Evolutionary conservation across 2,113 vertebrate genomes (phyloP).

Genomic region (Thryonomys swinderianus): DNA sequence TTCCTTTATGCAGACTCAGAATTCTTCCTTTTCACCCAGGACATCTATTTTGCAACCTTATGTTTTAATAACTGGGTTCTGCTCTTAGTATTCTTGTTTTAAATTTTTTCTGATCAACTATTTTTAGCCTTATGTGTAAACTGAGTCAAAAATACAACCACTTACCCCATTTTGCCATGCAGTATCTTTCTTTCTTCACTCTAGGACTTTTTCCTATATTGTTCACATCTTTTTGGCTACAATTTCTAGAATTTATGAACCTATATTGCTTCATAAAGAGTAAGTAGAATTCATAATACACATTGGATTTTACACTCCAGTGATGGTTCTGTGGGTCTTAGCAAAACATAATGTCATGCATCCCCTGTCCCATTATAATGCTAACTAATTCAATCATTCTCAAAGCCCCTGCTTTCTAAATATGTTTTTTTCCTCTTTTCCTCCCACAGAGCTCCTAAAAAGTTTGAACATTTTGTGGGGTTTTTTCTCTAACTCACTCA

Average conservation of each 20-base stretch:
- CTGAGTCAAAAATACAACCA: background rate
- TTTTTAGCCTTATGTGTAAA: background rate
- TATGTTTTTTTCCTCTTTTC: too few species aligned
- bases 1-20: background rate
- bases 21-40: background rate
- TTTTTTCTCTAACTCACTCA: background rate
- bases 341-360: background rate
- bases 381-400: background rate
- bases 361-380: background rate
- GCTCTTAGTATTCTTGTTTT: background rate
- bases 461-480: background rate
- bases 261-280: background rate
- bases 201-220: background rate
- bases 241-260: background rate
- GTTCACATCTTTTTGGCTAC: background rate
- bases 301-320: background rate
- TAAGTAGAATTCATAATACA: background rate
- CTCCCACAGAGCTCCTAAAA: background rate
- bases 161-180: background rate
- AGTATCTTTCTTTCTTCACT: background rate
- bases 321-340: background rate
- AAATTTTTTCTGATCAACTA: background rate
- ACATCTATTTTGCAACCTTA: background rate
- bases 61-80: background rate
- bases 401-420: background rate